phyloP scores from a whole-genome alignment of 2,888 invertebrate species.

The Tyria jacobaeae region DNA sequence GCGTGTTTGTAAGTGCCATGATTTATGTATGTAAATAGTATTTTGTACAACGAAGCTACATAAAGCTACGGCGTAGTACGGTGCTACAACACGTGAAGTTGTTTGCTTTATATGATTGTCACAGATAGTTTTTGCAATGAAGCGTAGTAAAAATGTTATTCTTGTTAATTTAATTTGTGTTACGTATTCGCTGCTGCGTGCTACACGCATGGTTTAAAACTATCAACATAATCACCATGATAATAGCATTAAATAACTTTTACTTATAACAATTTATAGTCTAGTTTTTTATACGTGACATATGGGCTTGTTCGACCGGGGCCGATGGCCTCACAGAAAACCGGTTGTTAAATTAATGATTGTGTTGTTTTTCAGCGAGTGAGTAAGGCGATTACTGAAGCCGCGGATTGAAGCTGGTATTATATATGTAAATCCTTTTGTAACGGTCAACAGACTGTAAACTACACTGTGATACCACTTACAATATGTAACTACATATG shows the following conservation, averaged over 20 bases:
- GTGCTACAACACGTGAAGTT: constrained; percentile 20
- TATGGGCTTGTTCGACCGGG: too few species aligned
- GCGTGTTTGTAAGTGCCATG: constrained; percentile 48
- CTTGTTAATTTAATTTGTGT: constrained; percentile 2
- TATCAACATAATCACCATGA: background rate
- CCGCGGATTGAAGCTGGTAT: too few species aligned
- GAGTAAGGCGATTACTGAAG: too few species aligned
- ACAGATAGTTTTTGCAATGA: constrained; percentile 1
- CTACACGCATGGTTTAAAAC: constrained; percentile 3
- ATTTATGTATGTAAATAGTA: constrained; percentile 36
- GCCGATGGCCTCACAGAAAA: too few species aligned
- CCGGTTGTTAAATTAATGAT: too few species aligned
- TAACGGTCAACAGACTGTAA: too few species aligned
- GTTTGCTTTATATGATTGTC: background rate
- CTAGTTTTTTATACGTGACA: background rate
- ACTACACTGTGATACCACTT: too few species aligned
- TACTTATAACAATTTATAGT: background rate
- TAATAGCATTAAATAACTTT: background rate
- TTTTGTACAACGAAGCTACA: constrained; percentile 40
- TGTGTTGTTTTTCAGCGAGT: too few species aligned
- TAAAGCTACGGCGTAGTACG: constrained; percentile 24
- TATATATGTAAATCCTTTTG: too few species aligned
- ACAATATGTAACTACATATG: too few species aligned
- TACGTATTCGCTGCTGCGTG: constrained; percentile 2
- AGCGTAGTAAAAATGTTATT: background rate